phyloP scores from a whole-genome alignment of 2,797 vertebrate species.

The Pelobates cultripes region DNA sequence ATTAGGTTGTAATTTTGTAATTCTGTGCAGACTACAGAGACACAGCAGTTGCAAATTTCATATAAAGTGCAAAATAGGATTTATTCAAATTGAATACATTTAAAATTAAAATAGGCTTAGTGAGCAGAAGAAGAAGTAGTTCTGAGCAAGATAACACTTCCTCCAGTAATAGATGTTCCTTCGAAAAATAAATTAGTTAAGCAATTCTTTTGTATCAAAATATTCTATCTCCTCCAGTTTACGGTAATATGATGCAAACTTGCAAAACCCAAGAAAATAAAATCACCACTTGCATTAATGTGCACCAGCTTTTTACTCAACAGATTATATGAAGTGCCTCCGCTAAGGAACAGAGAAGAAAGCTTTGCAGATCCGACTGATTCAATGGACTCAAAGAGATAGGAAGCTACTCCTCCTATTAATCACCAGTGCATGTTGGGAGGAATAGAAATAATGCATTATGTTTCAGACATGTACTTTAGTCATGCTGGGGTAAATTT shows the following conservation, averaged over 20 bases:
- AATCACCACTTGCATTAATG: conserved; percentile 13
- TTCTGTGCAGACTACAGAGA: conserved; percentile 58
- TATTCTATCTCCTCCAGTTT: conserved; percentile 17
- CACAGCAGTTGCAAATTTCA: conserved; percentile 65
- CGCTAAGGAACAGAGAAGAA: neutral
- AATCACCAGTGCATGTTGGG: neutral
- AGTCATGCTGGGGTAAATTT: conserved; percentile 6
- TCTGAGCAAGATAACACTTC: conserved; percentile 40
- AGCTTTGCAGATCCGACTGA: conserved; percentile 1
- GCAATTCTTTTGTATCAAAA: conserved; percentile 31
- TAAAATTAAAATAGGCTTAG: conserved; percentile 56
- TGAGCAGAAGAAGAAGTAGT: conserved; percentile 38
- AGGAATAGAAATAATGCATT: neutral
- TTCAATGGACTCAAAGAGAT: neutral
- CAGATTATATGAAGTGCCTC: neutral
- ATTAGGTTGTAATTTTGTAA: conserved; percentile 58
- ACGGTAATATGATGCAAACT: conserved; percentile 19
- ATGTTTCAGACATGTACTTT: neutral
- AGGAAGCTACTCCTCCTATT: conserved; percentile 6
- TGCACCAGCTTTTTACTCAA: neutral
- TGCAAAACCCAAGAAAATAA: conserved; percentile 33
- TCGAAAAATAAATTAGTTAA: conserved; percentile 45
- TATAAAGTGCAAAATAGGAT: conserved; percentile 56
- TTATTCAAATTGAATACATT: conserved; percentile 60
- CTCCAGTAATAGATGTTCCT: conserved; percentile 43